These are phyloP conservation scores for Anolis sagrei DNA, from an alignment of 2,113 vertebrate species.

Conservation along the genomic window DNA sequence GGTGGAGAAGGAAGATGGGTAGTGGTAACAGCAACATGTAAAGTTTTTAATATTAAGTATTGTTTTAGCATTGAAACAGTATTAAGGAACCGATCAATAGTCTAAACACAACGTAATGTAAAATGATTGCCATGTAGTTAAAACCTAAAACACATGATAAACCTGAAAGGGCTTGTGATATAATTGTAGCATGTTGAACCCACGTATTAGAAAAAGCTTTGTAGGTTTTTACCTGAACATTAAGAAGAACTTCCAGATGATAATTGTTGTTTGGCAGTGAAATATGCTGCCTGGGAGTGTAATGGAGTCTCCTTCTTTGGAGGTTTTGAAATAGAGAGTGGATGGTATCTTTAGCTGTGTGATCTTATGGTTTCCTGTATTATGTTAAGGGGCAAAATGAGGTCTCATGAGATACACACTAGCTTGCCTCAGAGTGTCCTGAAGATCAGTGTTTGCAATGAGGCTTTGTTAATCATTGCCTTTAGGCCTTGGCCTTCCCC, in stretches of 20 bases:
- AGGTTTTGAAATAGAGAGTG: too few species aligned
- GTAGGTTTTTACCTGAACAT: too few species aligned
- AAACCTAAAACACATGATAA: neutral
- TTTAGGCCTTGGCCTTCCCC: slow-evolving; percentile 32
- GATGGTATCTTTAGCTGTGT: slow-evolving; percentile 60
- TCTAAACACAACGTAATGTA: neutral
- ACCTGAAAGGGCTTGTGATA: neutral
- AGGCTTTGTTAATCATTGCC: slow-evolving; percentile 63
- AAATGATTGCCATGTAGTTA: neutral
- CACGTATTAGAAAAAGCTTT: too few species aligned
- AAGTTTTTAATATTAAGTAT: neutral
- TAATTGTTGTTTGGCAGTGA: too few species aligned
- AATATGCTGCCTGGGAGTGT: too few species aligned
- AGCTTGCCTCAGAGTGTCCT: slow-evolving; percentile 49
- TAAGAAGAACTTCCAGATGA: too few species aligned
- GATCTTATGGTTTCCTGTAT: slow-evolving; percentile 63
- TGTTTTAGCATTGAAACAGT: neutral
- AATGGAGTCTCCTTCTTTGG: too few species aligned
- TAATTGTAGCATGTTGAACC: neutral
- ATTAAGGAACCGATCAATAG: neutral
- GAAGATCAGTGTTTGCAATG: slow-evolving; percentile 35
- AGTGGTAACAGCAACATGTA: too few species aligned
- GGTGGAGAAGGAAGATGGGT: neutral
- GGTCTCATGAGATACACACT: slow-evolving; percentile 62
- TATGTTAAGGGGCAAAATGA: slow-evolving; percentile 60